These are phyloP conservation scores for Coreius guichenoti DNA, from an alignment of 2,797 vertebrate species.

Conservation along the genomic window DNA sequence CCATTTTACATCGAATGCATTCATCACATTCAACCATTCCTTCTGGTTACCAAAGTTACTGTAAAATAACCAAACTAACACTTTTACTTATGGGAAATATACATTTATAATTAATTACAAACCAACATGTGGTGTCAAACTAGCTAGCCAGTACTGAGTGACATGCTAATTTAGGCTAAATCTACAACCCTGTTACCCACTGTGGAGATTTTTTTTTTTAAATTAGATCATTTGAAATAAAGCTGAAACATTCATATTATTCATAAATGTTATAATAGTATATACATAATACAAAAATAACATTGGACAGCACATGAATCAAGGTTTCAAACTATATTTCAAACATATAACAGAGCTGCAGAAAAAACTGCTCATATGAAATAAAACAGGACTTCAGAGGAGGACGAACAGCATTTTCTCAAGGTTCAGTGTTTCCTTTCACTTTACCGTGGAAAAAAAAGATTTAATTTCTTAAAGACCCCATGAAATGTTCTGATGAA, in stretches of 20 bases:
- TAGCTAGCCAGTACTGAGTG: background rate
- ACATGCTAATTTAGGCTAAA: background rate
- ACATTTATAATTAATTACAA: slow-evolving; percentile 1
- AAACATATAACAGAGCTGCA: background rate
- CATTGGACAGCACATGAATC: background rate
- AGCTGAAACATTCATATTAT: background rate
- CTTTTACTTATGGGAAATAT: background rate
- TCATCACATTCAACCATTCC: background rate
- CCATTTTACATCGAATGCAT: background rate
- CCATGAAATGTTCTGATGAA: background rate
- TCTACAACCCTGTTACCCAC: background rate
- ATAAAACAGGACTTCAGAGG: background rate
- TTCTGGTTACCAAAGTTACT: background rate
- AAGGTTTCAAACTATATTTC: background rate
- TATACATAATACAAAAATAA: background rate
- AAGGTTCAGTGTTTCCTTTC: background rate
- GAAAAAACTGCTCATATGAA: background rate
- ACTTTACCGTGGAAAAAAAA: background rate
- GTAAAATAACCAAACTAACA: background rate
- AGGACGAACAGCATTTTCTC: background rate
- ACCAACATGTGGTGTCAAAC: background rate
- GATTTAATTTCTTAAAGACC: background rate
- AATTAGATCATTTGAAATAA: background rate
- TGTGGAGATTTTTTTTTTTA: background rate
- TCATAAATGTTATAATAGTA: too few relatives aligned